Evolutionary conservation across 2,888 invertebrate genomes (phyloP), one percentile per base, ranked within the genome.

Genomic region (Lysandra bellargus): DNA sequence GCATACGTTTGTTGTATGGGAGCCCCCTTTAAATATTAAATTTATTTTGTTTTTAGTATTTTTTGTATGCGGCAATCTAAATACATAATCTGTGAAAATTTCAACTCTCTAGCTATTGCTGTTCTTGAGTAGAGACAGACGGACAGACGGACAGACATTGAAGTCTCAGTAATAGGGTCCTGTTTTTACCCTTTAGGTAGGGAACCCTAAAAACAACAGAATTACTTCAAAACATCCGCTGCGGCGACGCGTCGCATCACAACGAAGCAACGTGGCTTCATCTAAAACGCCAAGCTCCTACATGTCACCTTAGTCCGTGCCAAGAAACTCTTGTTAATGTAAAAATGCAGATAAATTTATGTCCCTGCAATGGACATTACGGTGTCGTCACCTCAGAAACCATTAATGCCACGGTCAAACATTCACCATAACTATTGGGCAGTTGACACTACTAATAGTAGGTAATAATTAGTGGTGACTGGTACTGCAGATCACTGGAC

Each of bases 271-370:
- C 17, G 57, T 57, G 57, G 57, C 57, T 53, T 53, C 57, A 3
- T 57, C 57, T 69, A 69, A 14, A 37, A 69, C 69, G 33, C 33
- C 33, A 69, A 69, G 69, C 69, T 17, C 69, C 37, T 6, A 37
- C 37, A 69, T 37, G 69, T 69, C 33, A 69, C 69, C 33, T 17
- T 69, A 33, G 14, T 7, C 33, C 69, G 69, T 33, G 69, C 69
- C 69, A 69, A 69, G 69, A 69, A 69, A 33, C 33, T 61, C 61
- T 69, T 69, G 5, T 69, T 69, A 37, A 69, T 37, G 69, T 69
- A 69, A 69, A 69, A 64, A 37, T 69, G 14, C 33, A 37, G 33
- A 17, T 69, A 33, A 69, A 69, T 69, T 69, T 69, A 69, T 37
- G 14, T 3, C 37, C 14, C 64, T 69, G 64, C 30, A 69, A 33